Conservation (phyloP, 1,140 invertebrate genomes). For the Akabosia matsudoensis region DNA sequence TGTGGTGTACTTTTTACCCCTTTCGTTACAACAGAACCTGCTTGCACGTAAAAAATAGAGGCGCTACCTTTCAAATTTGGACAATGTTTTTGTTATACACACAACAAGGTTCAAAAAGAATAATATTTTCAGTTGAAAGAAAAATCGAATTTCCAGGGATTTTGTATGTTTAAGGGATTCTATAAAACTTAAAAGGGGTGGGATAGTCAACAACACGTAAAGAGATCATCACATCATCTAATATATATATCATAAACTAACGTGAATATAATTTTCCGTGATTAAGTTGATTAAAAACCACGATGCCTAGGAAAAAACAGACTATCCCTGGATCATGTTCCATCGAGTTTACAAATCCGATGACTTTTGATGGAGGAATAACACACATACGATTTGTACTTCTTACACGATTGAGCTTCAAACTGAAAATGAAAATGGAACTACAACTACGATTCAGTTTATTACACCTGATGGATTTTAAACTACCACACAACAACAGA, state of each 20-base stretch:
- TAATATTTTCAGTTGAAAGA: neutral
- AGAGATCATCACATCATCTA: too few species aligned
- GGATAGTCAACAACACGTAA: too few species aligned
- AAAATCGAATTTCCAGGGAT: too few species aligned
- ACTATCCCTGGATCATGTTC: too few species aligned
- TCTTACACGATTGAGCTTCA: constrained; percentile 11
- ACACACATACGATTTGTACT: neutral
- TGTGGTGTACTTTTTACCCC: too few species aligned
- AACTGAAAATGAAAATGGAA: neutral
- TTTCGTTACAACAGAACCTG: neutral
- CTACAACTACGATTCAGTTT: constrained; percentile 7
- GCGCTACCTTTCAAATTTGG: constrained; percentile 8
- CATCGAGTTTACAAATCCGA: neutral
- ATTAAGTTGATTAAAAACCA: neutral
- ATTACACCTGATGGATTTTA: constrained; percentile 11
- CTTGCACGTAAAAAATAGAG: constrained; percentile 3
- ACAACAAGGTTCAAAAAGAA: neutral
- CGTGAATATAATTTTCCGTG: neutral
- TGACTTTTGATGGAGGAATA: neutral
- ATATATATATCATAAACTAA: neutral
- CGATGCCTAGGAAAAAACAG: constrained; percentile 7
- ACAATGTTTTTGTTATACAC: neutral
- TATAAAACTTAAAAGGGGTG: too few species aligned
- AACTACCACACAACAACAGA: neutral
- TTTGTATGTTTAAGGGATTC: too few species aligned